These are phyloP conservation scores for Coenobita brevimanus DNA, from an alignment of 1,140 invertebrate genomes.

Conservation along the genomic window DNA sequence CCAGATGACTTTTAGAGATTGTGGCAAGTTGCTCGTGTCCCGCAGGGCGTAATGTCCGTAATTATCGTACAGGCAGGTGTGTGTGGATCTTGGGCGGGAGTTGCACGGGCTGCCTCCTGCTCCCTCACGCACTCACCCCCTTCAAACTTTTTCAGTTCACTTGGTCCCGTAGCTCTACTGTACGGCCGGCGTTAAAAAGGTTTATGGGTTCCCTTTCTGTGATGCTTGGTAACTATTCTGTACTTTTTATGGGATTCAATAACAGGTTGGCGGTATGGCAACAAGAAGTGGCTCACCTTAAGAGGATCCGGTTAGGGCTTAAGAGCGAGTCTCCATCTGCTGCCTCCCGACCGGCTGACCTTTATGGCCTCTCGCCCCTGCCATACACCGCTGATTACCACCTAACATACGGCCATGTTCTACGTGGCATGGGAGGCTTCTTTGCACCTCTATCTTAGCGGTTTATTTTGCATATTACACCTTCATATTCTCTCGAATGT, in stretches of 20 bases:
- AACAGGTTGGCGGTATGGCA: conserved; percentile 13
- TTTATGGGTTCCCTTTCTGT: not conserved
- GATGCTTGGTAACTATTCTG: not conserved
- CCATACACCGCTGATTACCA: conserved; percentile 3
- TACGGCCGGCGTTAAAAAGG: not conserved
- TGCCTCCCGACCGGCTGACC: not conserved
- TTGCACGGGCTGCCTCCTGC: not conserved
- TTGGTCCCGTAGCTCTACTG: not conserved
- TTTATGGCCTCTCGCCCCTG: not conserved
- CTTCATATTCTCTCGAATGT: too few species aligned
- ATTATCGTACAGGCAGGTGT: conserved; percentile 8
- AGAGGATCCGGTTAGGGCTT: conserved; percentile 19
- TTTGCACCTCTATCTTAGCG: too few species aligned
- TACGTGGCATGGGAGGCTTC: too few species aligned
- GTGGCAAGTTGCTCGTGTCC: not conserved
- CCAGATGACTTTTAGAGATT: not conserved
- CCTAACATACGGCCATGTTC: too few species aligned
- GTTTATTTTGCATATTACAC: too few species aligned
- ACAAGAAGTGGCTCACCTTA: conserved; percentile 21
- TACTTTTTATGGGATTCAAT: conserved; percentile 4
- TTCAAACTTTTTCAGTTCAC: not conserved
- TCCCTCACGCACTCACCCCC: not conserved
- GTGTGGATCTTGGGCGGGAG: not conserved
- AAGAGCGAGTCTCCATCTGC: conserved; percentile 7
- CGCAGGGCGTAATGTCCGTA: not conserved